Evolutionary conservation across 2,797 vertebrate species (phyloP).

Genomic region (Halcyon chelicuti): DNA sequence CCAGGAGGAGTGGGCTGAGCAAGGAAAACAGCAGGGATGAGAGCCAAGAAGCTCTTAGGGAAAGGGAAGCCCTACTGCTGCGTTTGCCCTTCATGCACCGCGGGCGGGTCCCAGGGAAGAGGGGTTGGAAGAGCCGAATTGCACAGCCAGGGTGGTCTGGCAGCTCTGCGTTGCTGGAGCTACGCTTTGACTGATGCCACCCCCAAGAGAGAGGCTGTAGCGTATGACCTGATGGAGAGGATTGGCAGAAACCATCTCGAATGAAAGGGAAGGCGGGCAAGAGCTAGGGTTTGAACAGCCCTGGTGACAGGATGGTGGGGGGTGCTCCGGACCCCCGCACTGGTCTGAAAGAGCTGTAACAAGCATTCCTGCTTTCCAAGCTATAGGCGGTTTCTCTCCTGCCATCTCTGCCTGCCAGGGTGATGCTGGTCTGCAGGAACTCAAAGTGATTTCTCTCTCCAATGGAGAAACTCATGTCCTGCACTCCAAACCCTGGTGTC

Average conservation of each 20-base stretch:
- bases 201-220: not conserved
- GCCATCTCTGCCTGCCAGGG: not conserved
- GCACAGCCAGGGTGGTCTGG: not conserved
- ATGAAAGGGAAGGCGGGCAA: not conserved
- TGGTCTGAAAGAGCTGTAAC: not conserved
- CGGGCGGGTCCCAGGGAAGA: slow-evolving; percentile 12
- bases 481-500: not conserved
- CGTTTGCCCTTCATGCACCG: not conserved
- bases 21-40: slow-evolving; percentile 38
- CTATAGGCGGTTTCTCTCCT: not conserved
- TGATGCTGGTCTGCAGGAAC: fast-evolving
- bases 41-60: slow-evolving; percentile 52
- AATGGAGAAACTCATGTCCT: not conserved
- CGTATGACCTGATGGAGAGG: not conserved
- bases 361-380: not conserved
- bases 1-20: slow-evolving; percentile 23
- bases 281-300: not conserved
- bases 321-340: not conserved
- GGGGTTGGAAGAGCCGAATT: not conserved
- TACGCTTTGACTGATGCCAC: not conserved
- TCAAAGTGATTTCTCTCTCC: not conserved
- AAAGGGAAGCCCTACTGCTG: slow-evolving; percentile 45
- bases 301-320: fast-evolving
- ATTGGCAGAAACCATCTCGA: not conserved
- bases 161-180: not conserved